Percentiles rank a stretch among this genome's conserved stretches.
Evolutionary conservation across 2,888 invertebrate genomes (phyloP).

Genomic region (Chrysodeixis includens): DNA sequence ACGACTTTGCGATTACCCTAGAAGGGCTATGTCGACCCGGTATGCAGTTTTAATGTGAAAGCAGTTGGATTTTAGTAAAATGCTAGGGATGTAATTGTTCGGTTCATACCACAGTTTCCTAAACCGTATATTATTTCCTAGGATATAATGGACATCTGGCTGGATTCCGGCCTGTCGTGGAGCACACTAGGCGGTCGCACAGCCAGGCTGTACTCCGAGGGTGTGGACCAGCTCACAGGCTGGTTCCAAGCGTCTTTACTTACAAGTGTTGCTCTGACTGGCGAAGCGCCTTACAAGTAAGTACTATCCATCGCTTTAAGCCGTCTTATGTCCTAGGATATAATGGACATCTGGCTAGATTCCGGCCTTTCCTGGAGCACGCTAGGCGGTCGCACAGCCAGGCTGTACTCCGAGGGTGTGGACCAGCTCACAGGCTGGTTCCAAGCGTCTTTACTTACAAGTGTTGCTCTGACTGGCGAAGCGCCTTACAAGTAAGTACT

Average conservation of each 20-base stretch:
- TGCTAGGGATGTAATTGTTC: no score
- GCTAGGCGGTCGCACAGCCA: slow-evolving; percentile 90
- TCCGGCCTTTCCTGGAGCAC: slow-evolving; percentile 99
- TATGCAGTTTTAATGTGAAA: no score
- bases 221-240: slow-evolving; percentile 98
- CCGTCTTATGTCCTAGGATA: slow-evolving; percentile 89
- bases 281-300: slow-evolving; percentile 93
- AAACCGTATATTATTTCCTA: no score
- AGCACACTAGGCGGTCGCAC: slow-evolving; percentile 91
- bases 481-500: slow-evolving; percentile 93
- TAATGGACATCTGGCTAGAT: slow-evolving; percentile 99
- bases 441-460: slow-evolving; percentile 97
- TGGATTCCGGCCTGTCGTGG: slow-evolving; percentile 99
- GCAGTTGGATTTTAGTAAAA: no score
- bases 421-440: slow-evolving; percentile 99
- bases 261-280: slow-evolving; percentile 94
- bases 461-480: slow-evolving; percentile 92
- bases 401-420: slow-evolving; percentile 97
- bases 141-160: slow-evolving; percentile 99
- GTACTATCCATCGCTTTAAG: slow-evolving; percentile 28
- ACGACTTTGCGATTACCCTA: no score
- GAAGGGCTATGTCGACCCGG: no score
- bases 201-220: slow-evolving; percentile 97
- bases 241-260: slow-evolving; percentile 99
- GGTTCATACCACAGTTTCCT: no score